Evolutionary conservation across 2,797 vertebrate genomes (phyloP).

Genomic region (Dromococcyx pavoninus): DNA sequence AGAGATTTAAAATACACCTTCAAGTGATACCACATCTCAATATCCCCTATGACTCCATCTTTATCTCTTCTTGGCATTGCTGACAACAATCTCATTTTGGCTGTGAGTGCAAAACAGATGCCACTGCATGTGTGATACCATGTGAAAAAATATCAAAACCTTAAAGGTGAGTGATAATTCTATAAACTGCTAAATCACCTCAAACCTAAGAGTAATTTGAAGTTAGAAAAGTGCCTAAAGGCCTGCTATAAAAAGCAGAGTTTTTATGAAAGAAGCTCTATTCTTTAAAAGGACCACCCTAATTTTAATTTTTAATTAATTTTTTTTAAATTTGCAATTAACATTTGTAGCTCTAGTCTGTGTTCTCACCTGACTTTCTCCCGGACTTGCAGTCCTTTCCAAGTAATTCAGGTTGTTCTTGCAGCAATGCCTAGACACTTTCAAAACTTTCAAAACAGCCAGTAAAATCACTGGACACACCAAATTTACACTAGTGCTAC

Average conservation of each 20-base stretch:
- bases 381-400: neutral
- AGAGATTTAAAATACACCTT: neutral
- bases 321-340: neutral
- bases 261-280: neutral
- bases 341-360: neutral
- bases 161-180: conserved; percentile 7
- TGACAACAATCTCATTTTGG: conserved; percentile 34
- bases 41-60: neutral
- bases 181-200: neutral
- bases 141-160: conserved; percentile 17
- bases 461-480: neutral
- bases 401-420: neutral
- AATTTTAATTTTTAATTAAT: neutral
- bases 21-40: neutral
- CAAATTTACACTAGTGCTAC: neutral
- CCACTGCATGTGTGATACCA: neutral
- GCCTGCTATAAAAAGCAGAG: neutral
- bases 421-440: neutral
- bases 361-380: neutral
- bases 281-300: neutral
- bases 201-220: neutral
- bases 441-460: neutral
- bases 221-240: neutral
- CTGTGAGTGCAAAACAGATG: conserved; percentile 30
- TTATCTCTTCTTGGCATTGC: conserved; percentile 1